Evolutionary conservation across 2,113 vertebrate genomes (phyloP).

Genomic region (Leiothrix lutea): DNA sequence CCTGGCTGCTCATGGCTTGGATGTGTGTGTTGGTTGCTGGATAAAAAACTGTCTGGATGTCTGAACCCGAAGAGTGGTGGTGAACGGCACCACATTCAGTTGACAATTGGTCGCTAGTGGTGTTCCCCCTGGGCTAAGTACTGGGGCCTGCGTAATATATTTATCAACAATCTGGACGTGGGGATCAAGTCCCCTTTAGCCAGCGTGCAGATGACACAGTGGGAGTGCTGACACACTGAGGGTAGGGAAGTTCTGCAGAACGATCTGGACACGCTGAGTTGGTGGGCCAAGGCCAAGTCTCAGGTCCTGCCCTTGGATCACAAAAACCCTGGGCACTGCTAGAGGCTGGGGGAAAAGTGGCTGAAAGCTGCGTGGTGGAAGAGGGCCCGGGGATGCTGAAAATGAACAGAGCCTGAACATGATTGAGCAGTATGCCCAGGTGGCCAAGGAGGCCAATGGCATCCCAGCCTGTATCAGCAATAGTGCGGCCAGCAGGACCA

Average conservation of each 20-base stretch:
- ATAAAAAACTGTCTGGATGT: not conserved
- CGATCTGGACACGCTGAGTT: not conserved
- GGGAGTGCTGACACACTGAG: not conserved
- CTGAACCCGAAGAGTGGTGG: not conserved
- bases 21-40: not conserved
- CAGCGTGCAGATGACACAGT: not conserved
- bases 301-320: not conserved
- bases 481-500: not conserved
- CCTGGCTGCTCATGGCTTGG: not conserved
- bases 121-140: not conserved
- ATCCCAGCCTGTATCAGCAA: not conserved
- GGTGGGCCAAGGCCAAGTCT: not conserved
- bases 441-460: no score
- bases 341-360: not conserved
- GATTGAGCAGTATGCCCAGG: not conserved
- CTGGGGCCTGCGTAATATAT: not conserved
- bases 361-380: not conserved
- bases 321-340: not conserved
- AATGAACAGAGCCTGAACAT: not conserved
- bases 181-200: not conserved
- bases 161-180: not conserved
- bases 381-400: no score
- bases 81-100: accelerated
- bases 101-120: not conserved
- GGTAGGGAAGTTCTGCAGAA: not conserved